phyloP scores from a whole-genome alignment of 2,113 vertebrate genomes.

The Taxidea taxus region DNA sequence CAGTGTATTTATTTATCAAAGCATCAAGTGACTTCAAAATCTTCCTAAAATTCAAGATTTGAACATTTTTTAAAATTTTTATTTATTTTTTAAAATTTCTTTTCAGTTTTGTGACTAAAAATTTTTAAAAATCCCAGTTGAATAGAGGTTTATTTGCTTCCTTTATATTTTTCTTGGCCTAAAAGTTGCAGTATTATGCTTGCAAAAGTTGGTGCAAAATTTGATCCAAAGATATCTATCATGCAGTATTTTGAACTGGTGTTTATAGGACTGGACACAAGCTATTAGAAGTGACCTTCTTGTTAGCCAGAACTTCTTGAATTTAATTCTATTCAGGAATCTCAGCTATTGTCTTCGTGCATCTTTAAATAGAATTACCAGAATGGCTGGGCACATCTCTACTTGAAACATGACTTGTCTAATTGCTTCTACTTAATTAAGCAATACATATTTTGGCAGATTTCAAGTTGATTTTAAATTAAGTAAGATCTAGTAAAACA shows the following conservation, averaged over 20 bases:
- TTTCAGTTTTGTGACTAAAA: too few relatives aligned
- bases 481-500: not conserved
- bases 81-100: too few relatives aligned
- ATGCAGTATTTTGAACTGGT: not conserved
- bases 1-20: too few relatives aligned
- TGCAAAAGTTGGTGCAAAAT: not conserved
- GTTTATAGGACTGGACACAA: not conserved
- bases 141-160: not conserved
- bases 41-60: too few relatives aligned
- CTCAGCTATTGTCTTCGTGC: not conserved
- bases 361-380: not conserved
- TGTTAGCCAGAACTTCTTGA: not conserved
- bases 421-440: not conserved
- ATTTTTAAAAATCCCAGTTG: not conserved
- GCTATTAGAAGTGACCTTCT: not conserved
- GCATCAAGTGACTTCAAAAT: too few relatives aligned
- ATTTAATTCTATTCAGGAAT: not conserved
- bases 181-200: not conserved
- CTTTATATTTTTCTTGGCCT: not conserved
- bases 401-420: not conserved
- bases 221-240: not conserved
- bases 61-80: too few relatives aligned
- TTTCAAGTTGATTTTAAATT: not conserved
- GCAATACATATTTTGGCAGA: not conserved
- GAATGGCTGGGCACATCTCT: not conserved